Base-by-base conservation (phyloP, 2,888 invertebrate genomes). In the Dermolepida albohirtum region DNA sequence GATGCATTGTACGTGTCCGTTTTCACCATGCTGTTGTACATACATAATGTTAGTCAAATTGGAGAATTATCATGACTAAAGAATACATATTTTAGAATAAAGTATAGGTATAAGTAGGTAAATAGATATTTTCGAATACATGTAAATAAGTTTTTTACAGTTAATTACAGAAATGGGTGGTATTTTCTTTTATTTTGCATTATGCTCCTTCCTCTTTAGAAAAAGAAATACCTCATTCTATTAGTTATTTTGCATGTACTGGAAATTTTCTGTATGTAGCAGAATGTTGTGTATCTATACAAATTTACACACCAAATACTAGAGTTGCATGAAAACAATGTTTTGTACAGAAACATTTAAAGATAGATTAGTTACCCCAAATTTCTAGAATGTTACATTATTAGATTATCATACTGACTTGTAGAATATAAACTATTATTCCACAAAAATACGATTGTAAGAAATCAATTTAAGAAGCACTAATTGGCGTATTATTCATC, bases 141-240 rank as follows among this genome's bases (percentile, higher is more conserved):
- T 47, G 59, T 69, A 55, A 59, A 62, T 65, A 64, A 63, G 67
- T 73, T 72, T 73, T 67, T 72, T 72, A 71, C 73, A 73, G 73
- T 71, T 55, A 57, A 68, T 63, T 68, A 52, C 69, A 64, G 66
- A 55, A 69, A 71, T 72, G 71, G 72, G 72, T 74, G 74, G 74
- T 72, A 74, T 73, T 65, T 68, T 67, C 47, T 66, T 55, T 69
- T 65, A 55, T 69, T 63, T 69, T 69, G 68, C 68, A 40, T 57
- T 65, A 50, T 51, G 68, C 66, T 69, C 47, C 47, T 14, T 39
- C 34, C 59, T 39, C 5, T 47, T 47, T 62, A 47, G 47, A 29
- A 47, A 22, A 59, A 12, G 1, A 59, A 47, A 11, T 14, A 51
- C 29, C 16, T 34, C 17, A 14, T 22, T 11, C 16, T 39, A 22